Conservation (phyloP, 2,888 invertebrate species). For the Molorchus minor region DNA sequence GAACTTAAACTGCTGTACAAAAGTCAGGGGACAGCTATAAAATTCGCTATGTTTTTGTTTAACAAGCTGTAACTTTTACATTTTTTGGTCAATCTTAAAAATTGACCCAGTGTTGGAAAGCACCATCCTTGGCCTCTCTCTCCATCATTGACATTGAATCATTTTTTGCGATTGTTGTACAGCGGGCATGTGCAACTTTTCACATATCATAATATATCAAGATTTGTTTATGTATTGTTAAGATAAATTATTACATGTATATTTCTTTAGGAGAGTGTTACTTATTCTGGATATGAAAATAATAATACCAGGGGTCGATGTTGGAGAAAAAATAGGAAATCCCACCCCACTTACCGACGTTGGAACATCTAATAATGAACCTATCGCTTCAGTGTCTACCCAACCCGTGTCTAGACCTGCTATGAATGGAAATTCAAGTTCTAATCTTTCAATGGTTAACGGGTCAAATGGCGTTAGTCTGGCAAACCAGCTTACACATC, state of each 20-base stretch:
- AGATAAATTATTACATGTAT: not conserved
- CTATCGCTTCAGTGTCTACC: not conserved
- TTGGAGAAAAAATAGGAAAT: constrained; percentile 80
- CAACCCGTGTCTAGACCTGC: not conserved
- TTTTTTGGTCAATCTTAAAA: no score
- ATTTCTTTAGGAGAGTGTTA: constrained; percentile 76
- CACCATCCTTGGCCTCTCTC: no score
- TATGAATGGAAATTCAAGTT: constrained; percentile 12
- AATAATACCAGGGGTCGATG: constrained; percentile 74
- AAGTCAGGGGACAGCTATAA: no score
- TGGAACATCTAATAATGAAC: not conserved
- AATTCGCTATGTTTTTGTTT: no score
- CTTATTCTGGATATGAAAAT: constrained; percentile 84
- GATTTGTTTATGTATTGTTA: not conserved
- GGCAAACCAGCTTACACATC: constrained; percentile 68
- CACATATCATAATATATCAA: not conserved
- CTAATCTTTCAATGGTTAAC: constrained; percentile 22
- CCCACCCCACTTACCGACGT: constrained; percentile 68
- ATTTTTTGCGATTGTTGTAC: no score
- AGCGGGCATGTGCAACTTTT: no score
- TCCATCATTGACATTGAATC: no score
- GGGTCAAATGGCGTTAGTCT: constrained; percentile 23
- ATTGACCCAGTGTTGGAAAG: no score
- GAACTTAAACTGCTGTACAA: no score
- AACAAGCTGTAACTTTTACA: no score